phyloP scores from a whole-genome alignment of 2,888 invertebrate species.

The Spodoptera exigua region DNA sequence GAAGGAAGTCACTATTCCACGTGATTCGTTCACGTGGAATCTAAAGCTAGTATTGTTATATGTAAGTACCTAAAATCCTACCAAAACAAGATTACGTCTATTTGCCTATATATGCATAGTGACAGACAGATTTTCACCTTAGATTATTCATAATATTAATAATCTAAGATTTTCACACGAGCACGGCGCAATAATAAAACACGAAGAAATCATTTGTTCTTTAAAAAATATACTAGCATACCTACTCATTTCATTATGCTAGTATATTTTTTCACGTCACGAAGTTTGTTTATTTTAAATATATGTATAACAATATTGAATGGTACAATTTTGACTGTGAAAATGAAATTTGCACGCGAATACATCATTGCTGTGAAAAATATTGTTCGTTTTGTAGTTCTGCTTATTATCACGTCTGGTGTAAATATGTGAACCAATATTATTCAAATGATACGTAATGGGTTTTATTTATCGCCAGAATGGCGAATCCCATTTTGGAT shows the following conservation, averaged over 20 bases:
- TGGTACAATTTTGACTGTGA: constrained; percentile 13
- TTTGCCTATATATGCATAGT: constrained; percentile 8
- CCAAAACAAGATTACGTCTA: too few relatives aligned
- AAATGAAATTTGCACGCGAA: constrained; percentile 27
- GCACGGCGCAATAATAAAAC: constrained; percentile 20
- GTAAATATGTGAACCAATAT: constrained; percentile 36
- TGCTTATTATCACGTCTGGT: constrained; percentile 24
- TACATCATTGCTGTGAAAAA: constrained; percentile 25
- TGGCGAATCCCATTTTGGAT: background rate
- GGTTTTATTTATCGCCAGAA: constrained; percentile 16
- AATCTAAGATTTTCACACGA: constrained; percentile 10
- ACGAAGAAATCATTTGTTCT: constrained; percentile 26
- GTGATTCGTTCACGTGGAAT: too few relatives aligned
- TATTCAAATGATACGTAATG: constrained; percentile 4
- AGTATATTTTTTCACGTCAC: too few relatives aligned
- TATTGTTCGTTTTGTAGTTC: constrained; percentile 7
- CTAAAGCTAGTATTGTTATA: too few relatives aligned
- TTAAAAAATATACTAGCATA: constrained; percentile 1
- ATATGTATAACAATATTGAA: constrained; percentile 5
- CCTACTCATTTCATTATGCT: too few relatives aligned
- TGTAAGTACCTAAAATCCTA: too few relatives aligned
- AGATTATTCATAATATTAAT: too few relatives aligned
- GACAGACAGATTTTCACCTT: constrained; percentile 17
- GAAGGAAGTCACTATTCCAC: too few relatives aligned
- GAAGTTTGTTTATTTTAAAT: constrained; percentile 19